phyloP scores from a whole-genome alignment of 2,888 invertebrate genomes.

The Ectemnius continuus region DNA sequence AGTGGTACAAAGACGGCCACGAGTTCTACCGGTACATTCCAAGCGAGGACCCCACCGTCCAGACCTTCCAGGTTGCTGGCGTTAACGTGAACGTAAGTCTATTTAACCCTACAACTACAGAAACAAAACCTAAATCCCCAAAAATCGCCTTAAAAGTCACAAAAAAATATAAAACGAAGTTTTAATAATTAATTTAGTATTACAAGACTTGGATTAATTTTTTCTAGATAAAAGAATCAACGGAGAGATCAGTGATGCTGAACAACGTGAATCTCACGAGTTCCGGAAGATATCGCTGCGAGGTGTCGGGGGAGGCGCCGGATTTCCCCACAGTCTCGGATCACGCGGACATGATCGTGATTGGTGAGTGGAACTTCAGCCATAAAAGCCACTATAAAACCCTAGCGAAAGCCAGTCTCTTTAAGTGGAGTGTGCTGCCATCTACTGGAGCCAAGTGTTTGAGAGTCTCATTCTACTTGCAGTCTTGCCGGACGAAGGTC shows the following conservation, averaged over 20 bases:
- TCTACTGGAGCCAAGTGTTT: neutral
- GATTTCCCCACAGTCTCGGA: slow-evolving; percentile 85
- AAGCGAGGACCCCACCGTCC: slow-evolving; percentile 75
- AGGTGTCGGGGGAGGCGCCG: slow-evolving; percentile 86
- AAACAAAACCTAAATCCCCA: too few species aligned
- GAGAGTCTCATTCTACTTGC: slow-evolving; percentile 31
- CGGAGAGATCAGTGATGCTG: slow-evolving; percentile 83
- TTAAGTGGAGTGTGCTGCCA: neutral
- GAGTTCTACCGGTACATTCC: slow-evolving; percentile 78
- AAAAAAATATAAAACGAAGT: too few species aligned
- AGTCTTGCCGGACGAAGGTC: slow-evolving; percentile 82
- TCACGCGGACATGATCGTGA: slow-evolving; percentile 84
- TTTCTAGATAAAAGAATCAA: slow-evolving; percentile 83
- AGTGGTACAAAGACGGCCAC: slow-evolving; percentile 78
- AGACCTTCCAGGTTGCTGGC: slow-evolving; percentile 75
- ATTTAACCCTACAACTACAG: too few species aligned
- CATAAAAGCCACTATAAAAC: neutral
- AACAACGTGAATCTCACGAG: slow-evolving; percentile 83
- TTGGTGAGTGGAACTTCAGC: slow-evolving; percentile 78
- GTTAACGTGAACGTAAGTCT: slow-evolving; percentile 78
- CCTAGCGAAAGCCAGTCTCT: neutral
- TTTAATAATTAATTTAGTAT: neutral
- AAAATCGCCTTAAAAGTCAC: too few species aligned
- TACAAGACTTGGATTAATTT: neutral
- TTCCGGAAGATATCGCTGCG: slow-evolving; percentile 84